These are phyloP conservation scores for Caprella mutica DNA, from an alignment of 2,888 invertebrate species.

Conservation along the genomic window DNA sequence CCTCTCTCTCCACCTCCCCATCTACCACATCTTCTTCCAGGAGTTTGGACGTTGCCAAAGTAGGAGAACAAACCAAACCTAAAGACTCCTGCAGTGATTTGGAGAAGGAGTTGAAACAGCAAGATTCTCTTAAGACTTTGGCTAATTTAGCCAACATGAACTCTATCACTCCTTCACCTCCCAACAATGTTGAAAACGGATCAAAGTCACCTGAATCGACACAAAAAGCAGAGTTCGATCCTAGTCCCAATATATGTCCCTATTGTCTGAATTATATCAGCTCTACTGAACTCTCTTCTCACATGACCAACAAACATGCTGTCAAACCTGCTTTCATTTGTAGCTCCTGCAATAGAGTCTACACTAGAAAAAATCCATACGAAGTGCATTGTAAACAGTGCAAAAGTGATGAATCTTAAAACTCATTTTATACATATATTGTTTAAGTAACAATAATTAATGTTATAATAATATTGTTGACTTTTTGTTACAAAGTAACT, in stretches of 20 bases:
- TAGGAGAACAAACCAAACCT: too few species aligned
- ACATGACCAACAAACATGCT: slow-evolving; percentile 26
- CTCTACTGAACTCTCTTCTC: slow-evolving; percentile 12
- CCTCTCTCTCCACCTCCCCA: neutral
- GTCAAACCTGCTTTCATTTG: slow-evolving; percentile 27
- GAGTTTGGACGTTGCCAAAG: neutral
- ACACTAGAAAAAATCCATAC: slow-evolving; percentile 11
- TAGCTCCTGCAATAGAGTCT: slow-evolving; percentile 22
- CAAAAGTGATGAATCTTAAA: too few species aligned
- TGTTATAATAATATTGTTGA: too few species aligned
- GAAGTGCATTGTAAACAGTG: slow-evolving; percentile 24
- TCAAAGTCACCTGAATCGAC: neutral
- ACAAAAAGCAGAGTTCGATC: neutral
- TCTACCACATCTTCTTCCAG: neutral
- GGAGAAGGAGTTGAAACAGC: slow-evolving; percentile 1
- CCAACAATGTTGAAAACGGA: neutral
- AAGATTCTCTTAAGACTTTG: neutral
- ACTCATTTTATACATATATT: too few species aligned
- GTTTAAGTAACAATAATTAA: too few species aligned
- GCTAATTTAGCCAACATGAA: slow-evolving; percentile 1
- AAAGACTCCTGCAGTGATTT: neutral
- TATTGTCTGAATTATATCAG: slow-evolving; percentile 21
- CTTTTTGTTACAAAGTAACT: too few species aligned
- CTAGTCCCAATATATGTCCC: slow-evolving; percentile 21
- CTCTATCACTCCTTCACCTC: neutral